phyloP scores from a whole-genome alignment of 2,888 invertebrate species.

The Apantesis nais region DNA sequence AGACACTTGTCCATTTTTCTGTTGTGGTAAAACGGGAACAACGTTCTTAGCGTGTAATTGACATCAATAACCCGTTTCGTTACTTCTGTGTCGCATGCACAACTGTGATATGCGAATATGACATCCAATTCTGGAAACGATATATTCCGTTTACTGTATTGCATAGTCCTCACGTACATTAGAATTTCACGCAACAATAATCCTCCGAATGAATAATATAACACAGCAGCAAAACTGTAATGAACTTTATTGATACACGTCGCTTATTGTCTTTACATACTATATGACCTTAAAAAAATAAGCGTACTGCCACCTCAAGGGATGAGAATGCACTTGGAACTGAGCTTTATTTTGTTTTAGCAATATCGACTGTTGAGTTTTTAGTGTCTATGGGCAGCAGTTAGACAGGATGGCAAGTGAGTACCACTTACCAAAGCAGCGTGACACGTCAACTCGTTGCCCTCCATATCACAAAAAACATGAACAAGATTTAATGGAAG shows the following conservation, averaged over 20 bases:
- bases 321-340: not conserved
- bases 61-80: slow-evolving; percentile 89
- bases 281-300: not conserved
- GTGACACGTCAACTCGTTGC: too few species aligned
- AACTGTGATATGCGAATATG: slow-evolving; percentile 89
- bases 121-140: slow-evolving; percentile 80
- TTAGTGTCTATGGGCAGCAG: too few species aligned
- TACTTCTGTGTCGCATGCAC: slow-evolving; percentile 87
- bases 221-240: not conserved
- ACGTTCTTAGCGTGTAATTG: slow-evolving; percentile 87
- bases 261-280: not conserved
- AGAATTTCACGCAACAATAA: not conserved
- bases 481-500: too few species aligned
- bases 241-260: too few species aligned
- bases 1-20: slow-evolving; percentile 72
- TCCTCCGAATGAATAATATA: not conserved
- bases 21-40: slow-evolving; percentile 87
- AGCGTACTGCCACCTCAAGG: not conserved
- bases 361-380: too few species aligned
- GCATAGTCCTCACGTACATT: not conserved
- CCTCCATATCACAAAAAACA: too few species aligned
- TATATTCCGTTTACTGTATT: slow-evolving; percentile 8
- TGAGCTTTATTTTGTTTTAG: too few species aligned
- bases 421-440: too few species aligned
- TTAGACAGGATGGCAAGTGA: too few species aligned